Base-by-base conservation (phyloP, 2,797 vertebrate genomes). In the Tokudaia muenninki region DNA sequence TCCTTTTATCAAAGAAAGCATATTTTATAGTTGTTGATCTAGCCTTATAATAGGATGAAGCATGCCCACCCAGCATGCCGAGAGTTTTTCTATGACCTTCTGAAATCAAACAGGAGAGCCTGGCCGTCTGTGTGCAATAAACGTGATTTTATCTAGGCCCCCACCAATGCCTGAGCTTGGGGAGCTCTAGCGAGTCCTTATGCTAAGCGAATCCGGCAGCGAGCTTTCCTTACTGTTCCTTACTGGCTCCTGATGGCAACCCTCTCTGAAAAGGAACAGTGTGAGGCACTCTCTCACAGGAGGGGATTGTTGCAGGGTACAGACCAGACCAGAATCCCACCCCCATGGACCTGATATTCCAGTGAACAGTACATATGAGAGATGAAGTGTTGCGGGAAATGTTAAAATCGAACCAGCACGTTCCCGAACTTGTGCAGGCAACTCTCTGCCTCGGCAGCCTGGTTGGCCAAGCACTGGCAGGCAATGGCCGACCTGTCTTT, bases 21-120 rank as follows among this genome's bases (percentile, higher is more conserved):
- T 7, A 82, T 82, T 91, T 86, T 90, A 57, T 59, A 50, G 31
- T 70, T 77, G 12, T 37, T 74, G 61, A 52, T 41, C 22, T 61
- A 37, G 3, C 22, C 44, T 77, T 72, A 24, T 78, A 78, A 57
- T n/a, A 83, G 37, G 16, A 57, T 16, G 4, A 34, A 6, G 37
- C 41, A 4, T 34, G 74, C 31, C 55, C 11, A 34, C 31, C n/a
- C 37, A 24, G 26, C 44, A 24, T 6, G 3, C 75, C 14, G 13
- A 63, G 50, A 22, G 26, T 67, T 90, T 74, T 37, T 74, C 75
- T 82, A 24, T 63, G 87, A 82, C 75, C 91, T 94, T 90, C 77
- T 50, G 14, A 77, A 86, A 37, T 72, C 37, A 72, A 6, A 34
- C 0, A 34, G 89, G 55, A 89, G 59, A 91, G 31, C 26, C 74